Base-by-base conservation (phyloP, 1,140 invertebrate genomes). In the Arion vulgaris region DNA sequence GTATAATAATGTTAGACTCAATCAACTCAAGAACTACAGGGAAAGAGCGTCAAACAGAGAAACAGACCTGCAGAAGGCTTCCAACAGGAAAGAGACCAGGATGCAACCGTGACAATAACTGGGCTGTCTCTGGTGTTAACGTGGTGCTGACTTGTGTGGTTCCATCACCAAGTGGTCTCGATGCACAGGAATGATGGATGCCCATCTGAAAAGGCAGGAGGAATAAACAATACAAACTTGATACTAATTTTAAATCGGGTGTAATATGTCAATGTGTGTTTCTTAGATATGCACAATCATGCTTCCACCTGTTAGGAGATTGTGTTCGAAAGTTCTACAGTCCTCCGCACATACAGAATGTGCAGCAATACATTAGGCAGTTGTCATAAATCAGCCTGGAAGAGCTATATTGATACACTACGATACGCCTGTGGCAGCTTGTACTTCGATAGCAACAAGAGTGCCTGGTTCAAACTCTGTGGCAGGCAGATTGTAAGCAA, bases 141-240 rank as follows among this genome's bases (percentile, higher is more conserved):
- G 87, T 87, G 9, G 87, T 88, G 81, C 89, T 91, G 36, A 92
- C 86, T 81, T 90, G 89, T 0, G 89, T 91, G 0, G 89, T 88
- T 2, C 91, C 91, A 86, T 92, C 91, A 86, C 90, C 66, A 92
- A 72, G 57, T 91, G 91, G 91, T 92, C 78, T 91, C 91, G 53
- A 92, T 91, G 19, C 90, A 83, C n/a, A 9, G 91, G 91, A 80
- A 92, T 91, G 69, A 91, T 89, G 87, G 91, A 71, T 90, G 89
- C 23, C 90, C 91, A 85, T 91, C 90, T 91, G 84, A 45, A 83
- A 85, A 62, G 75, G 57, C 80, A 49, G 72, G n/a, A 41, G n/a
- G 13, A 36, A 13, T 26, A 36, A 28, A n/a, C n/a, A n/a, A n/a
- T n/a, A n/a, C 53, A 17, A 57, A 57, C n/a, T 57, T 57, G 15